Base-by-base conservation (phyloP, 2,797 vertebrate species). In the Hypotaenidia philippensis region DNA sequence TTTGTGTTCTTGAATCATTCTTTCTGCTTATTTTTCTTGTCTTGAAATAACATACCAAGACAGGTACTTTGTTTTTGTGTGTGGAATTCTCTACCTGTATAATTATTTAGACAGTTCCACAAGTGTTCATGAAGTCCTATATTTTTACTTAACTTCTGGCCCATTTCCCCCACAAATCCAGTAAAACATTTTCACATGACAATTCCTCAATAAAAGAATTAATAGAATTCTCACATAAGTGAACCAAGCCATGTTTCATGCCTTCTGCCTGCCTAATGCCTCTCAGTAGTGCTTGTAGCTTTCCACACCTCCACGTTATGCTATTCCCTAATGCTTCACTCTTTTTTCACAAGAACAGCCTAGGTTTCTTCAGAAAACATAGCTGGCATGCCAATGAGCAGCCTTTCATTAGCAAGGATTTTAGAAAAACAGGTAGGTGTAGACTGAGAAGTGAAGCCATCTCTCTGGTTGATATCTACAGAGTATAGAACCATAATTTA, bases 51-150 rank as follows among this genome's bases (percentile, higher is more conserved):
- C 13, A 5, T 75, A 19, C 9, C 11, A 29, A 21, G 29, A 52
- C 8, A 55, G 11, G 11, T 34, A 55, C 19, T n/a, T 83, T 3
- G 1, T 15, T 88, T 75, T 36, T 44, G 10, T 0, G 0, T n/a
- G 21, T 17, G 66, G 14, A 61, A 19, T 83, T 78, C 45, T 52
- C 9, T 49, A 57, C 20, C 36, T 76, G 11, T 40, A 22, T 44
- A 56, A 44, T 74, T 80, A 74, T 56, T 80, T 78, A n/a, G 50
- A 34, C 11, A 36, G 21, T 40, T 83, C 21, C 4, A 2, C 69
- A 50, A 68, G 4, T 34, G 17, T 64, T 10, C 31, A 10, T 34
- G 10, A 69, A 83, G 9, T 80, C 38, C 38, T 69, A 1, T 85
- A 19, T 57, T 79, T 16, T 66, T 56, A 5, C 11, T 52, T 60